phyloP scores from a whole-genome alignment of 2,113 vertebrate species.

The Dascyllus trimaculatus region DNA sequence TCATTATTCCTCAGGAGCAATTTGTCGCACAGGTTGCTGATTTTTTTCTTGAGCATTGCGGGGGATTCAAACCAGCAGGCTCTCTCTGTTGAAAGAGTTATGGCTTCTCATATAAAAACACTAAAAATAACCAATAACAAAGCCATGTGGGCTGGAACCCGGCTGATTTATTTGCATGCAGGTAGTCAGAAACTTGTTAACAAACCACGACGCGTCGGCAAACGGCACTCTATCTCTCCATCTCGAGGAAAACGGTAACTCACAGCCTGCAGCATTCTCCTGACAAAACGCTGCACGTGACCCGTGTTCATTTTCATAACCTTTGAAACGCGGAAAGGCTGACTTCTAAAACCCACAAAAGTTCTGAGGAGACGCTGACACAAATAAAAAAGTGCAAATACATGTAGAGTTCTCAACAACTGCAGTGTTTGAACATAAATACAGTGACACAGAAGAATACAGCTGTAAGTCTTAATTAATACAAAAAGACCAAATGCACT shows the following conservation, averaged over 20 bases:
- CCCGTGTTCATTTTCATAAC: slow-evolving; percentile 43
- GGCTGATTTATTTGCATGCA: slow-evolving; percentile 42
- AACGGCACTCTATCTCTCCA: slow-evolving; percentile 41
- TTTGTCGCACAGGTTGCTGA: slow-evolving; percentile 52
- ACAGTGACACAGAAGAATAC: no score
- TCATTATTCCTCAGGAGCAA: slow-evolving; percentile 35
- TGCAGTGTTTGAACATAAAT: no score
- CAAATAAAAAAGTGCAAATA: neutral
- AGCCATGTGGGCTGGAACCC: slow-evolving; percentile 38
- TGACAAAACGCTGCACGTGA: slow-evolving; percentile 38
- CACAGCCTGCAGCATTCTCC: slow-evolving; percentile 6
- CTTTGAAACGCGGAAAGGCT: slow-evolving; percentile 43
- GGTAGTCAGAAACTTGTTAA: slow-evolving; percentile 51
- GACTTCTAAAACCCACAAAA: slow-evolving; percentile 33
- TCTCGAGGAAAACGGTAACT: slow-evolving; percentile 46
- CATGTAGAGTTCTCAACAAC: neutral
- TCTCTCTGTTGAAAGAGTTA: slow-evolving; percentile 47
- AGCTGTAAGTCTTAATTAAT: no score
- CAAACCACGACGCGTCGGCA: slow-evolving; percentile 44
- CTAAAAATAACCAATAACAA: slow-evolving; percentile 54
- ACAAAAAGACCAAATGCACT: no score
- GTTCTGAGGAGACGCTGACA: slow-evolving; percentile 41
- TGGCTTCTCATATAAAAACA: slow-evolving; percentile 34
- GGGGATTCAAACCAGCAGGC: slow-evolving; percentile 25
- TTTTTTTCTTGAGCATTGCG: slow-evolving; percentile 15